Base-by-base conservation (phyloP, 2,113 vertebrate genomes). In the Siniperca knerii region DNA sequence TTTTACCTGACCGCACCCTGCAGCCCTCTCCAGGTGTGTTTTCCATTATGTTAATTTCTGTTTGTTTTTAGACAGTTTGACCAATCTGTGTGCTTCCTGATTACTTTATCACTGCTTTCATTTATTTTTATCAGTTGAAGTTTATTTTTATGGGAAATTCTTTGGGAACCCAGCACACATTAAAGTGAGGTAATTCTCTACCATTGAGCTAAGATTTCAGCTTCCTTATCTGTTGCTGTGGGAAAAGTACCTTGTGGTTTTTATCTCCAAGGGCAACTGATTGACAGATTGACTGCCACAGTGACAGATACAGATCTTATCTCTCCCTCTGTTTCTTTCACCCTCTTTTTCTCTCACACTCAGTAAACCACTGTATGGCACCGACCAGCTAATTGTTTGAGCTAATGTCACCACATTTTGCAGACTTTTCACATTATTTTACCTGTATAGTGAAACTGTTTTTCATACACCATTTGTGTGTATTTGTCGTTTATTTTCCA, bases 251-350 rank as follows among this genome's bases (percentile, higher is more conserved):
- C 52, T 21, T 8, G 9, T 48, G 50, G 11, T 68, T 78, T 75
- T 73, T 86, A 80, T 89, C 87, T 79, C 1, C 54, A 71, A 89
- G 73, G 79, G 8, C 44, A 46, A 12, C 71, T 23, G 52, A 79
- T 20, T 83, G 62, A 79, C 72, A 44, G 74, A 50, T 66, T 29
- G 81, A 65, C 67, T 46, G 76, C 18, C 50, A 18, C 2, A 21
- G 23, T 58, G 21, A 58, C 64, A 7, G 68, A 83, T 79, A 52
- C 29, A 73, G 48, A 89, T 82, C 77, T 85, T 75, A 82, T 86
- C 73, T 29, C 50, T 48, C 2, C 18, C 8, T 57, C 44, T 23
- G 0, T 29, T 37, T 52, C 6, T 69, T 25, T 62, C 55, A 33
- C 9, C 50, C 13, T 25, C 23, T 13, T 35, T 62, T 21, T 54